Evolutionary conservation across 2,113 vertebrate species (phyloP), one percentile per base, ranked within the genome.

Genomic region (Pomatostomus ruficeps): DNA sequence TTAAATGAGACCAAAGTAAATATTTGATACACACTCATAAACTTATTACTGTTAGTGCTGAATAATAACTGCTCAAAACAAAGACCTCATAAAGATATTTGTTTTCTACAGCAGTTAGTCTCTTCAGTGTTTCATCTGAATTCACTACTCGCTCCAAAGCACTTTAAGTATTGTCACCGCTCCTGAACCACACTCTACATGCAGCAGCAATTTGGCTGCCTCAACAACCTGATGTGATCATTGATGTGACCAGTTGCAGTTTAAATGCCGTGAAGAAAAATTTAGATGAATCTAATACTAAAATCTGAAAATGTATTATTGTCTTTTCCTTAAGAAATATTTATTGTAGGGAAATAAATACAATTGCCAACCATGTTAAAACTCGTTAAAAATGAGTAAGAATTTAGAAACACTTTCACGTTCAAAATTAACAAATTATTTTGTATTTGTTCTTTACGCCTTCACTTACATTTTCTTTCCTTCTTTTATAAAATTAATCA

Each of bases 41-140:
- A 96, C n/a, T 95, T 96, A 92, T 95, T 96, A 92, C 43, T 67
- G 36, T 85, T 93, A 88, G 78, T 96, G 91, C 82, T 92, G 94
- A 98, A 92, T 93, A 91, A 93, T 90, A 95, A 91, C 51, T 94
- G 81, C 88, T 87, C 77, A 94, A 94, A 97, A 92, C 78, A 93
- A 97, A 96, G 85, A 85, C 78, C 85, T 91, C 89, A 79, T 58
- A 85, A 96, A 96, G 82, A 95, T 59, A 49, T 72, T 84, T 75
- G 76, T 96, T 95, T 96, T 77, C 78, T 70, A 38, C 65, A 95
- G 73, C 84, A 91, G 77, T 91, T 91, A 83, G 54, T 81, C 62
- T 92, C 83, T 84, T 93, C 91, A 82, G 45, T 75, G 49, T 95
- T 90, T 91, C 73, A 91, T 92, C 76, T 93, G 76, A 89, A 71